Evolutionary conservation across 2,113 vertebrate genomes (phyloP).

Genomic region (Atractosteus spatula): DNA sequence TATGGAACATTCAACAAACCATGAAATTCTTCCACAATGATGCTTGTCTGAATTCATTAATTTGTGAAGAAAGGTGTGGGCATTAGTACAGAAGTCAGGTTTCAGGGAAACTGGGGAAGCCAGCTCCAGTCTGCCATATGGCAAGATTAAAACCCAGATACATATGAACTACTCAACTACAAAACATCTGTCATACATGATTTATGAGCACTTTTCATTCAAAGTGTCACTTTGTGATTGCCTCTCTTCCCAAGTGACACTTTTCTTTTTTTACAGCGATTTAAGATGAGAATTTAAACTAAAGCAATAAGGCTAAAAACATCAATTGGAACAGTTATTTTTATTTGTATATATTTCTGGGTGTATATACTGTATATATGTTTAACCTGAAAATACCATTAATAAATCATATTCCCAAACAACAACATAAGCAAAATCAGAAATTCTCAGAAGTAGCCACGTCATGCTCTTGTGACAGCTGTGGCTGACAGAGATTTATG

Average conservation of each 20-base stretch:
- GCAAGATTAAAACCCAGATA: neutral
- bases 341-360: too few relatives aligned
- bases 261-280: neutral
- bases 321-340: neutral
- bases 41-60: too few relatives aligned
- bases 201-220: conserved; percentile 47
- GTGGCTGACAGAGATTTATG: conserved; percentile 2
- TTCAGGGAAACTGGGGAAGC: neutral
- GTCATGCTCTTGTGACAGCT: neutral
- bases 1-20: too few relatives aligned
- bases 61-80: neutral
- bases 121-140: conserved; percentile 2
- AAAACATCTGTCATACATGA: conserved; percentile 52
- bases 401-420: neutral
- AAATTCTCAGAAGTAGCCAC: neutral
- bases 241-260: neutral
- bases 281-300: too few relatives aligned
- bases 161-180: conserved; percentile 4
- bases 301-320: too few relatives aligned
- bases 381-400: neutral
- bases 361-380: too few relatives aligned
- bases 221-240: conserved; percentile 1
- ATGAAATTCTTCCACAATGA: too few relatives aligned
- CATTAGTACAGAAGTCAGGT: neutral
- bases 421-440: neutral